Conservation (phyloP, 2,113 vertebrate species). For the Halichoeres trimaculatus region DNA sequence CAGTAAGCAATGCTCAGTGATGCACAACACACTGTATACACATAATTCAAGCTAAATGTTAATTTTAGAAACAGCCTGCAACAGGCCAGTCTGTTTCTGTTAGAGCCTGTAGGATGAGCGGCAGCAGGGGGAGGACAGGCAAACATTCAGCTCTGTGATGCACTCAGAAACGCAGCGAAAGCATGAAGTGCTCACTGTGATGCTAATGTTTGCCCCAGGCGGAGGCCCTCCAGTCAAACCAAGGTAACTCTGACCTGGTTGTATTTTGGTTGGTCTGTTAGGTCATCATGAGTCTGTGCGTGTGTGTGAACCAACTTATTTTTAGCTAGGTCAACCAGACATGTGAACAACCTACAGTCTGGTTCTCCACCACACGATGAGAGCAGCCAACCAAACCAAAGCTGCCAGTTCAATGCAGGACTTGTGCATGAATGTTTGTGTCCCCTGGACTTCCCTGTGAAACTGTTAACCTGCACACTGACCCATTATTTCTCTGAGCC, state of each 20-base stretch:
- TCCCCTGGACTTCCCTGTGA: not conserved
- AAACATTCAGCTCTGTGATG: not conserved
- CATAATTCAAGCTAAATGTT: constrained; percentile 9
- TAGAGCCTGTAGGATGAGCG: constrained; percentile 2
- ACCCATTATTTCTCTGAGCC: not conserved
- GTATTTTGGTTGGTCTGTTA: not conserved
- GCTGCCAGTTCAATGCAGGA: not conserved
- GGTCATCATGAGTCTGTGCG: constrained; percentile 20
- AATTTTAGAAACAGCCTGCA: constrained; percentile 17
- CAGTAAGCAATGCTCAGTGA: constrained; percentile 16
- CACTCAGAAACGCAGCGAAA: not conserved
- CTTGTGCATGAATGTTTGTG: not conserved
- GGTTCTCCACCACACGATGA: not conserved
- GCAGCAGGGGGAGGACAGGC: not conserved
- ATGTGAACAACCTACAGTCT: not conserved
- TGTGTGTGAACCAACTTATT: not conserved
- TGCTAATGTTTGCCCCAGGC: constrained; percentile 7
- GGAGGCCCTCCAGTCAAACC: not conserved
- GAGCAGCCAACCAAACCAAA: not conserved
- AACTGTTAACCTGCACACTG: not conserved
- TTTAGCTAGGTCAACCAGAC: constrained; percentile 3
- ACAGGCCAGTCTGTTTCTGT: constrained; percentile 8
- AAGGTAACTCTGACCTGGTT: constrained; percentile 36
- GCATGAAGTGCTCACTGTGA: constrained; percentile 4
- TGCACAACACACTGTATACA: not conserved